phyloP scores from a whole-genome alignment of 37 sponge, comb jelly and placozoan species.

The Ianthella basta region DNA sequence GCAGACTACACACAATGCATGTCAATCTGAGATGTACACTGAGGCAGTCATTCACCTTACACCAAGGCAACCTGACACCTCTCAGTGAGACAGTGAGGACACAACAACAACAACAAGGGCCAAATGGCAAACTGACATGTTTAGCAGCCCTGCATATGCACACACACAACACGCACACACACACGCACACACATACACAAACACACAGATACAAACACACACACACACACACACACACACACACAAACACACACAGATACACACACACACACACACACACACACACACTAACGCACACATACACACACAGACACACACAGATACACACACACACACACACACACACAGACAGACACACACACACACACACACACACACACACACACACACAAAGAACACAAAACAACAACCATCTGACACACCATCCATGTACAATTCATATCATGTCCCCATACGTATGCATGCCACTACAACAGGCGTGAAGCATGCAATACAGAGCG shows the following conservation, averaged over 20 bases:
- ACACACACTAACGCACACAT: background rate
- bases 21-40: no score
- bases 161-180: background rate
- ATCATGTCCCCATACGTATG: background rate
- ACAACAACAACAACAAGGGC: no score
- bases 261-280: constrained; percentile 21
- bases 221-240: background rate
- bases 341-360: constrained; percentile 32
- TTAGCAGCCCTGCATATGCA: background rate
- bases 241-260: background rate
- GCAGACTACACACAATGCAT: no score
- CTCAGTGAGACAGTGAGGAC: no score
- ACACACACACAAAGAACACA: background rate
- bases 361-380: constrained; percentile 39
- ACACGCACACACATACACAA: background rate
- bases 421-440: background rate
- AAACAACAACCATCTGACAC: background rate
- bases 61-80: no score
- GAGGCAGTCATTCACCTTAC: no score
- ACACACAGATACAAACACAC: background rate
- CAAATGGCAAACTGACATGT: no score
- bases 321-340: constrained; percentile 27
- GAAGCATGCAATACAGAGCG: no score
- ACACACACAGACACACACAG: background rate
- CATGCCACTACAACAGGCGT: no score